Conservation (phyloP, 2,888 invertebrate species). For the Drosophila putrida region DNA sequence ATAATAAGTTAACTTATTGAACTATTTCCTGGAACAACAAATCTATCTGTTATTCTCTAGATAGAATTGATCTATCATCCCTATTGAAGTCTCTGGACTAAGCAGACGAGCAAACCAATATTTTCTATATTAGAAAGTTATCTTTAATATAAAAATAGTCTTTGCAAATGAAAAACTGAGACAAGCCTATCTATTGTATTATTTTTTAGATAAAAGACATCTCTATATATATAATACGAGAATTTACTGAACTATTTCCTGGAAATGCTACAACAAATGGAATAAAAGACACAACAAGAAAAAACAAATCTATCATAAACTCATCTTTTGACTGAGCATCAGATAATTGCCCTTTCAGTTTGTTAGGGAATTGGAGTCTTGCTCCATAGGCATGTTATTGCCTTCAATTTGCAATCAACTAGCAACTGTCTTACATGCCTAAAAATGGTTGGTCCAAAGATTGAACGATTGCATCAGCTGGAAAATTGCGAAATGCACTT, state of each 20-base stretch:
- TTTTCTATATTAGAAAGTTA: no score
- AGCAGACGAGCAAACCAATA: background rate
- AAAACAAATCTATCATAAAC: background rate
- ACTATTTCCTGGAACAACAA: background rate
- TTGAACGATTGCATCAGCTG: constrained; percentile 42
- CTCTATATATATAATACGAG: background rate
- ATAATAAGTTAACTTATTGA: constrained; percentile 2
- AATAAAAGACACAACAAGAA: background rate
- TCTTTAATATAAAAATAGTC: no score
- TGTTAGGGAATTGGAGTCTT: constrained; percentile 20
- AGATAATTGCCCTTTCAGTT: constrained; percentile 14
- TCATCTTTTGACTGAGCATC: constrained; percentile 3
- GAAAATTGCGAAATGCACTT: constrained; percentile 50
- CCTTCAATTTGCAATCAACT: constrained; percentile 47
- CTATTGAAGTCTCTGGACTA: background rate
- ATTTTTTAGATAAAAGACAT: background rate
- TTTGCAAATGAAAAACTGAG: no score
- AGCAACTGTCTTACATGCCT: constrained; percentile 25
- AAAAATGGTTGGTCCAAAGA: constrained; percentile 5
- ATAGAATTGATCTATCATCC: background rate
- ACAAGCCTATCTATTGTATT: no score
- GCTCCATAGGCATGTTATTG: constrained; percentile 43
- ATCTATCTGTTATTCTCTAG: background rate
- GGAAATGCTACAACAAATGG: background rate
- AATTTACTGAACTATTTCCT: constrained; percentile 5